Conservation (phyloP, 2,888 invertebrate species). For the Epirrhoe alternata region DNA sequence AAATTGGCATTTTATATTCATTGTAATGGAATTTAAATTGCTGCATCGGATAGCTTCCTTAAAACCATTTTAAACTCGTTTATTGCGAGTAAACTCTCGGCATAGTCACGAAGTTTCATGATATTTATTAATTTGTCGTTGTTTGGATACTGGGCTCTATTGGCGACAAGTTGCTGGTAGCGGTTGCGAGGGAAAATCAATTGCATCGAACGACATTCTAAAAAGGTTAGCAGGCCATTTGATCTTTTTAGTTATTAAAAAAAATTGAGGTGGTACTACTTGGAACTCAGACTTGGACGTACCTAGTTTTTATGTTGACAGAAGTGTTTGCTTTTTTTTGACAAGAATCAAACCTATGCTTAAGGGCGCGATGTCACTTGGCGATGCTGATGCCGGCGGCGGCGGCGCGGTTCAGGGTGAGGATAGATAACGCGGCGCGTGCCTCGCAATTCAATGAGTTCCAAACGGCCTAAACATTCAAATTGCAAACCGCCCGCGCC, state of each 20-base stretch:
- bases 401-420: slow-evolving; percentile 55
- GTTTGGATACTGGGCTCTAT: slow-evolving; percentile 25
- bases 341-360: too few relatives aligned
- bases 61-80: slow-evolving; percentile 69
- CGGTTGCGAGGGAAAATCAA: slow-evolving; percentile 5
- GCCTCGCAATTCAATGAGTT: slow-evolving; percentile 79
- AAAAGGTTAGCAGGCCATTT: neutral
- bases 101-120: slow-evolving; percentile 74
- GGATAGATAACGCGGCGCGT: slow-evolving; percentile 71
- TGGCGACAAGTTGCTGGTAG: slow-evolving; percentile 22
- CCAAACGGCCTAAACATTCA: slow-evolving; percentile 81
- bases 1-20: slow-evolving; percentile 74
- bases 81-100: slow-evolving; percentile 61
- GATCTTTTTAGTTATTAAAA: neutral
- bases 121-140: slow-evolving; percentile 55
- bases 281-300: too few relatives aligned
- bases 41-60: slow-evolving; percentile 69
- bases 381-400: slow-evolving; percentile 40
- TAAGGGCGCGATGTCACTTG: slow-evolving; percentile 26
- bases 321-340: too few relatives aligned
- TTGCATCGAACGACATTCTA: neutral
- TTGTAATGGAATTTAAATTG: slow-evolving; percentile 77
- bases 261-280: neutral
- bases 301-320: too few relatives aligned
- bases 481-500: slow-evolving; percentile 83